Percentiles rank a stretch among this genome's conserved stretches.
Evolutionary conservation across 2,888 invertebrate species (phyloP).

Genomic region (Rugalucina vietnamica): DNA sequence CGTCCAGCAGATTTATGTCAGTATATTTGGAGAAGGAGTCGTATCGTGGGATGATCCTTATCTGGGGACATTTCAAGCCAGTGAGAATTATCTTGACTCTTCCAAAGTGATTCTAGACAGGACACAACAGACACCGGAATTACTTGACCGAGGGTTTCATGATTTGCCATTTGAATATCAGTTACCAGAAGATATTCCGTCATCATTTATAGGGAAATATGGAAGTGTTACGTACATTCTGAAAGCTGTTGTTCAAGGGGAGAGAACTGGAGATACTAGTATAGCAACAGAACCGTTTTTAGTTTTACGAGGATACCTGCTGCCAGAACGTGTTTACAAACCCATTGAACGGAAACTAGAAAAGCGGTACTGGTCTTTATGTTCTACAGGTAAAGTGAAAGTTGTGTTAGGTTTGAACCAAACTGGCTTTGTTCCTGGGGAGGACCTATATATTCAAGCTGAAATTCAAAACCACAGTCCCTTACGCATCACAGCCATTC

Average conservation of each 20-base stretch:
- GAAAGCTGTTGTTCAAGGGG: conserved; percentile 80
- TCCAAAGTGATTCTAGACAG: conserved; percentile 62
- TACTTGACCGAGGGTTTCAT: conserved; percentile 74
- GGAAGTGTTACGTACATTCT: conserved; percentile 83
- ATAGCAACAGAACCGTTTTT: conserved; percentile 83
- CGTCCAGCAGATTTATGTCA: conserved; percentile 61
- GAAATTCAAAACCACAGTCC: conserved; percentile 80
- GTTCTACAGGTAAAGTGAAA: conserved; percentile 79
- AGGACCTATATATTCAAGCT: conserved; percentile 81
- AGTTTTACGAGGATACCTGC: conserved; percentile 69
- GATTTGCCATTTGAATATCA: conserved; percentile 80
- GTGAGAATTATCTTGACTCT: conserved; percentile 81
- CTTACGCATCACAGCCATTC: conserved; percentile 74
- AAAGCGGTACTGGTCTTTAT: conserved; percentile 74
- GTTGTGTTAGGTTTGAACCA: conserved; percentile 74
- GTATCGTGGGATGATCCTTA: conserved; percentile 81
- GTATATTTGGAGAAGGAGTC: conserved; percentile 75
- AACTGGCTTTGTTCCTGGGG: conserved; percentile 80
- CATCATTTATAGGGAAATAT: conserved; percentile 83
- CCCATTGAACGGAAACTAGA: conserved; percentile 49
- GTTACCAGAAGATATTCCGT: conserved; percentile 81
- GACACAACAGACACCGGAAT: conserved; percentile 46
- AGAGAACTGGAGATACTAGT: conserved; percentile 75
- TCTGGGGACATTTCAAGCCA: conserved; percentile 68
- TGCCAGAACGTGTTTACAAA: conserved; percentile 62